Conservation (phyloP, 2,888 invertebrate genomes). For the Synergus japonicus region DNA sequence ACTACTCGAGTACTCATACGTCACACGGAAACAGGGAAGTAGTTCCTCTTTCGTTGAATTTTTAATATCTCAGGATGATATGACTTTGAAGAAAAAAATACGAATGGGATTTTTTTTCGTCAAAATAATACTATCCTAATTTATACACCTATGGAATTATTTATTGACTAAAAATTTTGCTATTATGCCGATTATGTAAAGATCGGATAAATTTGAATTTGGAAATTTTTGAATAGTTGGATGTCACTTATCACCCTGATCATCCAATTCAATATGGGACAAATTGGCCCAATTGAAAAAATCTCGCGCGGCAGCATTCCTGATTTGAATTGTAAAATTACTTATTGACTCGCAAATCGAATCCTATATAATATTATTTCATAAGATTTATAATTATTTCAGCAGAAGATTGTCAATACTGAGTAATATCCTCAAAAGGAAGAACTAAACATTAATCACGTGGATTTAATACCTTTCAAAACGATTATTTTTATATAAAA, state of each 20-base stretch:
- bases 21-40: constrained; percentile 6
- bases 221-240: neutral
- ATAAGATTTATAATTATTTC: constrained; percentile 3
- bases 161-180: neutral
- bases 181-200: neutral
- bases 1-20: constrained; percentile 28
- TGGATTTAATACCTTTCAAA: neutral
- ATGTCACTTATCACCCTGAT: neutral
- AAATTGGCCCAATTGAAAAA: constrained; percentile 7
- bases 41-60: neutral
- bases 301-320: neutral
- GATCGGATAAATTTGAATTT: neutral
- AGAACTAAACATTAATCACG: neutral
- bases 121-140: neutral
- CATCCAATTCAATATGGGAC: neutral
- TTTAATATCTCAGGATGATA: too few species aligned
- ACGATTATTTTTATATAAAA: neutral
- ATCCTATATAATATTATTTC: constrained; percentile 11
- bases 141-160: neutral
- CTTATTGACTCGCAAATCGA: neutral
- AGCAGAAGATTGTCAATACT: constrained; percentile 36
- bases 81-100: too few species aligned
- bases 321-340: neutral
- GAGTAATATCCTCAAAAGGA: constrained; percentile 1
- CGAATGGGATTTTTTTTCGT: too few species aligned